Evolutionary conservation across 1,140 invertebrate genomes (phyloP), one percentile per base, ranked within the genome.

Genomic region (Luehdorfia chinensis): DNA sequence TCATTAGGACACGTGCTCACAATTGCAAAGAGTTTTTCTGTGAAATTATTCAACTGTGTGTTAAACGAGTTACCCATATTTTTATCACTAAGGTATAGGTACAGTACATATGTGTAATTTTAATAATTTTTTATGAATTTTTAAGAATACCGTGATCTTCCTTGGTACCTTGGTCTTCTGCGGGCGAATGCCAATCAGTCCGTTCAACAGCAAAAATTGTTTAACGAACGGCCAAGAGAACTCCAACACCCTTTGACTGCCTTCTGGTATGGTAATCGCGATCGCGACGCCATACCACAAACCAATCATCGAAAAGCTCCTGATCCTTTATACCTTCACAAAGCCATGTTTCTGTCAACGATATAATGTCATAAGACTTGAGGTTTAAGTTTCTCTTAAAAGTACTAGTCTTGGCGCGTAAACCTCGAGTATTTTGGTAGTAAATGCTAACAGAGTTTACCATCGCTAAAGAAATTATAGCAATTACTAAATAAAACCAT

Each of bases 281-380:
- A 21, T 57, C 48, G 0, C 50, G 25, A 0, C 50, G 28, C 32
- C 39, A 58, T 1, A 51, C 28, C 1, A 57, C 16, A 27, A 41
- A 52, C 9, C 50, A 28, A 12, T 47, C 34, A 13, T 57, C 48
- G 4, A 51, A 57, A 12, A 58, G 32, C 16, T 58, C 55, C 2
- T 9, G n/a, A n/a, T 58, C 21, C 15, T 12, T 1, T 8, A 53
- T 47, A 11, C 41, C 41, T 11, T 49, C 13, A 0, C 33, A 9
- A 6, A 58, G 8, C 55, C 55, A 57, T 4, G 49, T 57, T 19
- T 58, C 50, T 1, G 55, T 52, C 16, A 58, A 6, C 8, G 41
- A 39, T 7, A 58, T 43, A 16, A 59, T 21, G 31, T 59, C 50
- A 33, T 37, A 53, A 28, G 7, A 13, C 0, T 37, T 41, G 1